Evolutionary conservation across 2,888 invertebrate species (phyloP), one percentile per base, ranked within the genome.

Genomic region (Acanthosepion lycidas): DNA sequence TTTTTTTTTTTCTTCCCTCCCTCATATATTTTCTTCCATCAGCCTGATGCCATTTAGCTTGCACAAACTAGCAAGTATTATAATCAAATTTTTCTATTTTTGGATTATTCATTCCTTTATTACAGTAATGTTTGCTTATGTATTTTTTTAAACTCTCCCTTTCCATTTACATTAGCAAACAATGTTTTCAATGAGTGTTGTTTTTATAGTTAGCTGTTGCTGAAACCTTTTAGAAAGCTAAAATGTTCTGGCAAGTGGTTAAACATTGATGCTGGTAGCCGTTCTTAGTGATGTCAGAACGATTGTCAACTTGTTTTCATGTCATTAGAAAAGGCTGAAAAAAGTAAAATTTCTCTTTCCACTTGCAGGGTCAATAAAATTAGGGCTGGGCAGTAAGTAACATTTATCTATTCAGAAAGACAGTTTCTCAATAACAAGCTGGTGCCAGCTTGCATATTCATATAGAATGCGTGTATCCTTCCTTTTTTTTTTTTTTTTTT

Each of bases 361-460:
- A 94, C 55, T 94, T 94, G 94, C 94, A 94, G 94, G 94, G 94
- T 94, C 94, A 64, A 92, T 92, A 92, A 94, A 94, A 94, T 94
- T 94, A 94, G 94, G 94, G 94, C 94, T 94, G 94, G 94, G 94
- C 94, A 94, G 94, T 94, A 94, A 94, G 94, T 94, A 94, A 94
- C 51, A 94, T 94, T 94, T 94, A 64, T 64, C 55, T 94, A 94
- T 94, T 94, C 64, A 94, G 94, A 94, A 64, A 94, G 64, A 94
- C 53, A 93, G 92, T 93, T 93, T 93, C 51, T 93, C 92, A 49
- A 51, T 93, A 93, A 93, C 92, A 93, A 93, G 92, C 92, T 93
- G 92, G 49, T 53, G 53, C 92, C 92, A 93, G 92, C 92, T 93
- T 93, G 92, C 92, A 93, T 93, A 93, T 93, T 93, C 53, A 93